Conservation (phyloP, 2,888 invertebrate species). For the Agrochola lota region DNA sequence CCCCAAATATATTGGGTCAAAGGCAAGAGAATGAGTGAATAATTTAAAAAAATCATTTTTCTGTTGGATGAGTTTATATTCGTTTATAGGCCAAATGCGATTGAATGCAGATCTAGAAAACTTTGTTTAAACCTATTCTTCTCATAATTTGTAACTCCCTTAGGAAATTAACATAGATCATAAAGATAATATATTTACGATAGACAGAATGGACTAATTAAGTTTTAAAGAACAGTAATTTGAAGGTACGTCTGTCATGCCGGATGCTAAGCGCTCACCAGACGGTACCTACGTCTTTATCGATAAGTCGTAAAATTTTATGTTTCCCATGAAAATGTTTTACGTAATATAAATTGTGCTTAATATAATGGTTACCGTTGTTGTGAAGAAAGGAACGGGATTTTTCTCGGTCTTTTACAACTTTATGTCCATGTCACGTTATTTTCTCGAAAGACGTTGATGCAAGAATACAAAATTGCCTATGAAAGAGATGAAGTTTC, state of each 20-base stretch:
- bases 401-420: background rate
- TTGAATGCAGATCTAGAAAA: background rate
- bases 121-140: background rate
- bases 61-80: background rate
- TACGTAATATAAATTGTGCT: slow-evolving; percentile 11
- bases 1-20: background rate
- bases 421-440: background rate
- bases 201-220: background rate
- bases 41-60: background rate
- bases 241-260: background rate
- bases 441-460: background rate
- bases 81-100: background rate
- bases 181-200: background rate
- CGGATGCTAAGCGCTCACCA: slow-evolving; percentile 2
- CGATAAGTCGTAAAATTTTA: slow-evolving; percentile 43
- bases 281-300: background rate
- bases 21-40: background rate
- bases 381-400: background rate
- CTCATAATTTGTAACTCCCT: background rate
- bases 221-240: background rate
- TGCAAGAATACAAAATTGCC: background rate
- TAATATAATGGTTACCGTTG: slow-evolving; percentile 22
- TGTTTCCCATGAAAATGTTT: slow-evolving; percentile 37
- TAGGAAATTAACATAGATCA: background rate
- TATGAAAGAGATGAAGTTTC: background rate